phyloP scores from a whole-genome alignment of 2,888 invertebrate species.

The Scaptomyza polygonia region DNA sequence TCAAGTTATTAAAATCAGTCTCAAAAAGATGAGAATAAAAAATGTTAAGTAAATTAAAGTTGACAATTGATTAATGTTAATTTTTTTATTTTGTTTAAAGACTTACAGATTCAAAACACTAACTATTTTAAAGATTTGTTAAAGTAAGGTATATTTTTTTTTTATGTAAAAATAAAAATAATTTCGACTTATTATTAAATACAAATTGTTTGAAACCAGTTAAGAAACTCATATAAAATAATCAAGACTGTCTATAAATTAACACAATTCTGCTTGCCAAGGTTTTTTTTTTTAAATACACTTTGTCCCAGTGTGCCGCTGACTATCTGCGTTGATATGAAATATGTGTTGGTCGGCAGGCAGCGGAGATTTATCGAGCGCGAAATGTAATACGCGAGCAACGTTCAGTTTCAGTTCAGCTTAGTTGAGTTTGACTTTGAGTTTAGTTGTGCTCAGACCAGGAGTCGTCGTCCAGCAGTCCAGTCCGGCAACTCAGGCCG shows the following conservation, averaged over 20 bases:
- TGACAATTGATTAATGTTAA: not conserved
- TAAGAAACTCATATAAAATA: too few species aligned
- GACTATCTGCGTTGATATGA: constrained; percentile 79
- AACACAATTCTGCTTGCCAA: too few species aligned
- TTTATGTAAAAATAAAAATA: too few species aligned
- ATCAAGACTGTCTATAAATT: too few species aligned
- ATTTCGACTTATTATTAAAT: too few species aligned
- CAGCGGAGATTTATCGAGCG: constrained; percentile 83
- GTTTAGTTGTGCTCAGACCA: constrained; percentile 26
- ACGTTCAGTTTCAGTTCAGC: constrained; percentile 38
- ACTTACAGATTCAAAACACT: too few species aligned
- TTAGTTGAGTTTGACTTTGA: constrained; percentile 21
- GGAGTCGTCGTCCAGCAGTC: constrained; percentile 27
- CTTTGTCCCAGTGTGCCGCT: constrained; percentile 54
- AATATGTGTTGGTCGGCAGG: constrained; percentile 77
- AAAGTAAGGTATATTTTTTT: too few species aligned
- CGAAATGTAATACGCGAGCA: constrained; percentile 84
- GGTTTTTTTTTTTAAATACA: not conserved
- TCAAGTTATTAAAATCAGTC: not conserved
- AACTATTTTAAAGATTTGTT: too few species aligned
- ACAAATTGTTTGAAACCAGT: too few species aligned
- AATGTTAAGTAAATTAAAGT: not conserved
- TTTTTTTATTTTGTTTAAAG: too few species aligned
- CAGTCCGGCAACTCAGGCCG: constrained; percentile 32
- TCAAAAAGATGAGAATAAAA: not conserved